phyloP scores from a whole-genome alignment of 1,140 invertebrate species.

The Capitella teleta region DNA sequence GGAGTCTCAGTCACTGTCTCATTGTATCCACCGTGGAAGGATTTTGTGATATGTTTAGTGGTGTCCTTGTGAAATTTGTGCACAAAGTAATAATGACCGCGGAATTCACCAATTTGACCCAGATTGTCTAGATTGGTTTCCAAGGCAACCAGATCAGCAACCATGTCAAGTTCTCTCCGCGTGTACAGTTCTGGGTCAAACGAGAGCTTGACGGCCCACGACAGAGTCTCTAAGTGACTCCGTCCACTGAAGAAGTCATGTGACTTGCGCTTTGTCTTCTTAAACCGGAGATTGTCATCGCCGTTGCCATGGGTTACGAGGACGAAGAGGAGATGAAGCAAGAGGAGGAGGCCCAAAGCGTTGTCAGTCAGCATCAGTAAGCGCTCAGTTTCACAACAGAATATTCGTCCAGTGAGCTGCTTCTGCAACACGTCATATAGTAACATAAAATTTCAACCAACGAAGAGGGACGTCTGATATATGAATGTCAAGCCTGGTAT shows the following conservation, averaged over 20 bases:
- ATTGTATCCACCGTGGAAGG: not conserved
- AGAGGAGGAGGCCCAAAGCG: too few species aligned
- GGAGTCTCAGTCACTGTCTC: not conserved
- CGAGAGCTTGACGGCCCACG: not conserved
- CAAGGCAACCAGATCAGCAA: constrained; percentile 7
- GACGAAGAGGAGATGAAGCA: too few species aligned
- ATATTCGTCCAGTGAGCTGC: too few species aligned
- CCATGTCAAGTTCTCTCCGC: not conserved
- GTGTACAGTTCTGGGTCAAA: not conserved
- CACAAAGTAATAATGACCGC: constrained; percentile 9
- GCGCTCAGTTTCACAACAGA: too few species aligned
- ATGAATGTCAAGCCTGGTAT: too few species aligned
- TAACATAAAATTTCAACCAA: too few species aligned
- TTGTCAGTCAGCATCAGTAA: too few species aligned
- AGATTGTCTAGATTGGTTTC: constrained; percentile 4
- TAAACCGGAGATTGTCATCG: too few species aligned
- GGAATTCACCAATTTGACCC: constrained; percentile 8
- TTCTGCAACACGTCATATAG: too few species aligned
- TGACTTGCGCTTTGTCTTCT: not conserved
- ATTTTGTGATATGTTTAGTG: not conserved
- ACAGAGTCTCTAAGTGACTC: not conserved
- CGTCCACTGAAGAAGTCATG: constrained; percentile 1
- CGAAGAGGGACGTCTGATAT: too few species aligned
- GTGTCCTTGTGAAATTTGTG: constrained; percentile 3
- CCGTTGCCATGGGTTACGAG: too few species aligned